Evolutionary conservation across 2,888 invertebrate species (phyloP), one percentile per base, ranked within the genome.

Genomic region (Tachina fera): DNA sequence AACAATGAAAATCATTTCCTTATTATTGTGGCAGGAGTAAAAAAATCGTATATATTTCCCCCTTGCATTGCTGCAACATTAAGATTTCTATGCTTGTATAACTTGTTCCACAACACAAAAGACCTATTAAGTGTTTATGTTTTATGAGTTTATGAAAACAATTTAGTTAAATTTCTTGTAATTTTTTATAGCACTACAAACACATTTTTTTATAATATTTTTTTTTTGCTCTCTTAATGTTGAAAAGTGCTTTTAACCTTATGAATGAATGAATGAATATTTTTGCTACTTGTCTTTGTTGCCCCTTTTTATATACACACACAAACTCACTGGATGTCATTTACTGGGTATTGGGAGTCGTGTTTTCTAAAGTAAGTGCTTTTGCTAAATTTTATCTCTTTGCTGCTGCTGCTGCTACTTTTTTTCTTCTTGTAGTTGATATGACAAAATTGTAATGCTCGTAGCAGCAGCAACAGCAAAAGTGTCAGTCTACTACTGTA

Each of bases 81-180:
- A 56, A 47, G 61, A 60, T 51, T 80, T 74, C 51, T 19, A 41
- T 74, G 14, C 43, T 41, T 74, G 6, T 60, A 41, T 31, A 19
- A 47, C 13, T 60, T 16, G n/a, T 65, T 49, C 53, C 72, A 13
- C 45, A 72, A 65, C 83, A 86, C 83, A 83, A 82, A 85, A 86
- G 76, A 83, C 79, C 79, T 86, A 76, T 86, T 86, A 83, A 86
- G 83, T 80, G 79, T 86, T 86, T 83, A 76, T 80, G 79, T 76
- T 86, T 86, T 86, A 86, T 83, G 79, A 86, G 86, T 80, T 86
- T 83, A 86, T 60, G 76, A 79, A 86, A 86, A 86, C 86, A 86
- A 86, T 86, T 86, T 80, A 72, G 71, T 83, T 83, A 86, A 86
- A 86, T 80, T 71, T 86, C 71, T 78, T 79, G 45, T 82, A 79